These are phyloP conservation scores for Porites evermanni DNA, from an alignment of 92 coral and sea anemone genomes.

Conservation along the genomic window DNA sequence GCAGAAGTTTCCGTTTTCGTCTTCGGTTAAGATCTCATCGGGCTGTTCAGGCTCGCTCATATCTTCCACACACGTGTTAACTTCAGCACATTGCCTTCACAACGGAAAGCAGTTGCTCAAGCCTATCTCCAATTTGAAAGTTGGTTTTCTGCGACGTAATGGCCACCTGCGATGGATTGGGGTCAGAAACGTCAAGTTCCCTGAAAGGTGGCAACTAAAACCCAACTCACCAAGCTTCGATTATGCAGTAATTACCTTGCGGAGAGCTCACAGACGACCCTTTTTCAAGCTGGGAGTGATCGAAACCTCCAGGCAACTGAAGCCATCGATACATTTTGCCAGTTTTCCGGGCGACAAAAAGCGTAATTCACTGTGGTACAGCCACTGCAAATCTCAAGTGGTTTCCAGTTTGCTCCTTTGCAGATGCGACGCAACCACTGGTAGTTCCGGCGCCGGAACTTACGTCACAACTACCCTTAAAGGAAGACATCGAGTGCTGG, in stretches of 20 bases:
- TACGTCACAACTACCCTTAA: slow-evolving; percentile 32
- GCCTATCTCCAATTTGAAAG: slow-evolving; percentile 59
- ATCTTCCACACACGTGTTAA: slow-evolving; percentile 77
- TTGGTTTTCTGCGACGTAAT: slow-evolving; percentile 72
- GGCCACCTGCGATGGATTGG: slow-evolving; percentile 67
- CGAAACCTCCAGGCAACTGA: slow-evolving; percentile 4
- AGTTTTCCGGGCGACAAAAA: slow-evolving; percentile 87
- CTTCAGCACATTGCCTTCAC: slow-evolving; percentile 97
- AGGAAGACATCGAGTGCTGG: slow-evolving; percentile 53
- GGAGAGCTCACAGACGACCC: slow-evolving; percentile 51
- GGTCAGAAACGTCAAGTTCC: slow-evolving; percentile 46
- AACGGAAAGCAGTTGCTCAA: slow-evolving; percentile 61
- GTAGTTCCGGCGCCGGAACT: slow-evolving; percentile 88
- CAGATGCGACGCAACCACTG: slow-evolving; percentile 75
- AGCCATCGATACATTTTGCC: slow-evolving; percentile 63
- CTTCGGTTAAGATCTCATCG: slow-evolving; percentile 78
- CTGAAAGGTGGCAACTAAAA: slow-evolving; percentile 56
- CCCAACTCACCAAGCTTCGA: slow-evolving; percentile 50
- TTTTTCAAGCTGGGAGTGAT: slow-evolving; percentile 61
- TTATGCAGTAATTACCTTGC: slow-evolving; percentile 75
- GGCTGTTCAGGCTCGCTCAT: slow-evolving; percentile 91
- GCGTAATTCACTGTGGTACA: slow-evolving; percentile 71
- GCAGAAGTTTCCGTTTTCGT: slow-evolving; percentile 81
- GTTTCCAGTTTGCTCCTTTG: slow-evolving; percentile 50
- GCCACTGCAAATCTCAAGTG: slow-evolving; percentile 63